Percentiles rank a stretch among this genome's conserved stretches.
Evolutionary conservation across 2,797 vertebrate genomes (phyloP).

Genomic region (Ptychadena robeensis): DNA sequence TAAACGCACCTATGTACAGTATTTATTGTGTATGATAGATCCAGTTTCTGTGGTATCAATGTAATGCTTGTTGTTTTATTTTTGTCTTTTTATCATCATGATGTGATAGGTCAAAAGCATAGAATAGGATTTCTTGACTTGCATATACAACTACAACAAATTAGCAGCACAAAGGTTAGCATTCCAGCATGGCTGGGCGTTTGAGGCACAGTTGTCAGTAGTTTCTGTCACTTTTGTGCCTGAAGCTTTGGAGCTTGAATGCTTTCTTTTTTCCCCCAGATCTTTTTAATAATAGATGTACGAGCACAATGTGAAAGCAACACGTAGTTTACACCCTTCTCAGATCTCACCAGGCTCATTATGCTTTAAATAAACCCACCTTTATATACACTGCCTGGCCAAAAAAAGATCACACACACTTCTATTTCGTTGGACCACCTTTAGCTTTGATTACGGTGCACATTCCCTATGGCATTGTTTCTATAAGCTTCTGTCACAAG

Average conservation of each 20-base stretch:
- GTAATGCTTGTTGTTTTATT: background rate
- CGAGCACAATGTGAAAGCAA: background rate
- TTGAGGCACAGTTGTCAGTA: background rate
- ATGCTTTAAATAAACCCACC: background rate
- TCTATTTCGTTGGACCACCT: too few relatives aligned
- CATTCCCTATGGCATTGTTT: too few relatives aligned
- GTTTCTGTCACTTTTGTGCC: constrained; percentile 12
- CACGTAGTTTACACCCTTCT: background rate
- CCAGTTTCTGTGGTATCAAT: background rate
- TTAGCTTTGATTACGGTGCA: too few relatives aligned
- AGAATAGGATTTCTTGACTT: background rate
- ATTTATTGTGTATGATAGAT: constrained; percentile 25
- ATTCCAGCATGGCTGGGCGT: background rate
- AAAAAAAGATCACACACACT: too few relatives aligned
- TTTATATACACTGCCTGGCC: too few relatives aligned
- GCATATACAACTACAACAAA: background rate
- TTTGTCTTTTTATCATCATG: background rate
- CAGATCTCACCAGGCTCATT: background rate
- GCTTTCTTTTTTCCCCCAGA: background rate
- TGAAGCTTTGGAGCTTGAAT: background rate
- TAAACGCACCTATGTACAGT: constrained; percentile 39
- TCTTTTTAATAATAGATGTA: background rate
- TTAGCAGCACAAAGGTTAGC: constrained; percentile 41
- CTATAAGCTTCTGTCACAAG: too few relatives aligned
- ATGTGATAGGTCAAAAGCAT: constrained; percentile 2